Base-by-base conservation (phyloP, 2,888 invertebrate genomes). In the Mycalesis mineus region DNA sequence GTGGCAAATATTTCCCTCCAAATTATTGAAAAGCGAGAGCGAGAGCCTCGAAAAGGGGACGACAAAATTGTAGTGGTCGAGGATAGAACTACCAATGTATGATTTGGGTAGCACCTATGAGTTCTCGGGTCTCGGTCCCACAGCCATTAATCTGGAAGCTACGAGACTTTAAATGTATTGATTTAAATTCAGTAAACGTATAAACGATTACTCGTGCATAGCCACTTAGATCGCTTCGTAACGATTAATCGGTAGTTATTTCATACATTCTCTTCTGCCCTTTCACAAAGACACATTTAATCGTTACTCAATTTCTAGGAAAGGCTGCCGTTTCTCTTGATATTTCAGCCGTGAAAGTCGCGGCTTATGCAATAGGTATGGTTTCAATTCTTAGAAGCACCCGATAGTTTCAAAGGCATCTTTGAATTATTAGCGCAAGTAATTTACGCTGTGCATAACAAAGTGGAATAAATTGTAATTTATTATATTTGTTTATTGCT, bases 291-390 rank as follows among this genome's bases (percentile, higher is more conserved):
- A 15, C 47, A 47, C 37, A 37, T 49, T 37, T 49, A 49, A 49
- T 49, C 37, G 17, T 49, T 49, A 49, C 49, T 37, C 49, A 49
- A 49, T 49, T 49, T 49, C 37, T 49, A 49, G 17, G 49, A 37
- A 49, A 49, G 37, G 47, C 31, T 11, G 17, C 9, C 13, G 45
- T 45, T 14, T 49, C 50, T 50, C 50, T 39, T 50, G 50, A 50
- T 50, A 40, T 50, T 50, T 50, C 37, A 50, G 50, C n/a, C 29
- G 39, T 50, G 50, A 50, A 50, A 50, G 50, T 50, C 11, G 22
- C 11, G 8, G 7, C 4, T 50, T 50, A 50, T 40, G 9, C 29
- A 50, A 50, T 39, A 13, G 9, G 50, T 15, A 28, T 50, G 11
- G 13, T n/a, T 17, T 48, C 7, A 36, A 47, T 39, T 28, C 28